Conservation (phyloP, 1,140 invertebrate species). For the Drosophila trapezifrons region DNA sequence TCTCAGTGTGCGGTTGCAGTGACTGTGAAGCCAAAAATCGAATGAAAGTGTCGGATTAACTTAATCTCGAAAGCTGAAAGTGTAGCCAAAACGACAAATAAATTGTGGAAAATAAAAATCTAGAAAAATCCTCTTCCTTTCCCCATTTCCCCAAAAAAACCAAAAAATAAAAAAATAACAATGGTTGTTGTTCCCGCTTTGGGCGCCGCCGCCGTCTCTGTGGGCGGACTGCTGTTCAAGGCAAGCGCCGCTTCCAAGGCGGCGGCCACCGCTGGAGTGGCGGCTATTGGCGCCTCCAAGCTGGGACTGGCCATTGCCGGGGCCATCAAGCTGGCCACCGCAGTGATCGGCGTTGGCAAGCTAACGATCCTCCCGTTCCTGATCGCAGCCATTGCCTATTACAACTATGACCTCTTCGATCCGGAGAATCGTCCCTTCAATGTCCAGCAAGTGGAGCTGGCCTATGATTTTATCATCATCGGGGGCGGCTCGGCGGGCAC, state of each 20-base stretch:
- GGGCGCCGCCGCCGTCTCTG: constrained; percentile 73
- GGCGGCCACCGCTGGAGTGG: constrained; percentile 72
- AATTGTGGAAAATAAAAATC: background rate
- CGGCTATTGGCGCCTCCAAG: constrained; percentile 73
- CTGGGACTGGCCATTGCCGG: constrained; percentile 85
- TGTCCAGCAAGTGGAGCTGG: constrained; percentile 86
- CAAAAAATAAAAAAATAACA: too few species aligned
- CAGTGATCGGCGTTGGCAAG: constrained; percentile 89
- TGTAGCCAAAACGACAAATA: background rate
- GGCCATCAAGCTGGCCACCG: constrained; percentile 88
- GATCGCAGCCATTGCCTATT: constrained; percentile 91
- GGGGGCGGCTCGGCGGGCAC: constrained; percentile 94
- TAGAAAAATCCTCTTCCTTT: background rate
- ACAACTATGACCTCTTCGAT: constrained; percentile 93
- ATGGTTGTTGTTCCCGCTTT: constrained; percentile 76
- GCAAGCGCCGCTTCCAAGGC: constrained; percentile 76
- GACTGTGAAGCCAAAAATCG: constrained; percentile 12
- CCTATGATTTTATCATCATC: constrained; percentile 92
- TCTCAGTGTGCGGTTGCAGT: constrained; percentile 19
- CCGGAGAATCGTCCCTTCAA: constrained; percentile 92
- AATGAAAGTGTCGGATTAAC: constrained; percentile 25
- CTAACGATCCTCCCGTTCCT: constrained; percentile 91
- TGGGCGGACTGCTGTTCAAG: constrained; percentile 78
- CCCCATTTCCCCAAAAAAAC: background rate
- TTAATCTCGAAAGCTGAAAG: background rate